Base-by-base conservation (phyloP, 2,888 invertebrate genomes). In the Trissolcus japonicus region DNA sequence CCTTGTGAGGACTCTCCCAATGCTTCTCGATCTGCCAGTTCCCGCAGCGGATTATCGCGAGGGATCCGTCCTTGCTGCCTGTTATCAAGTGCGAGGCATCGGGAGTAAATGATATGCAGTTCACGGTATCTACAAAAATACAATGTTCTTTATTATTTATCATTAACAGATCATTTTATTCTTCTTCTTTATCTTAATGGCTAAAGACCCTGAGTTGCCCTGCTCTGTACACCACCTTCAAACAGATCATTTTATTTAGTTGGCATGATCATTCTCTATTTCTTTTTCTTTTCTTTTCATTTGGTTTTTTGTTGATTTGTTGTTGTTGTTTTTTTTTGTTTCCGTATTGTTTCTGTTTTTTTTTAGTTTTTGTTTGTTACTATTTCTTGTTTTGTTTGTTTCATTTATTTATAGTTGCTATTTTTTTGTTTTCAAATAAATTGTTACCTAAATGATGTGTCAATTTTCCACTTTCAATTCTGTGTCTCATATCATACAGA, bases 1-100 rank as follows among this genome's bases (percentile, higher is more conserved):
- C 96, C 90, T 94, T 94, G 89, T 98, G 98, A 7, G 97, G 95
- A 83, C 94, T 93, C 54, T 92, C 91, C 95, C 95, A 96, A 55
- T 92, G 90, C 83, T 96, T 96, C 84, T 97, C 95, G 71, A 95
- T 90, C 86, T 94, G 93, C 98, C 98, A 98, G 83, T 93, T 95
- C 6, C 94, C 95, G 46, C 94, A 92, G 81, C 95, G 92, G 80
- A 95, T 94, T 9, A 97, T 93, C 57, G 94, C 93, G 80, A 98
- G 92, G 4, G 92, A 92, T 0, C 97, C 96, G 90, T 98, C 98
- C 80, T 94, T 93, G 86, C 96, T 95, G 1, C 94, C 95, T 59
- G 95, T 95, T 19, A 98, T 91, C 57, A 98, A 86, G 89, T 97
- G 96, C 0, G 94, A 93, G 4, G 93, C 92, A 82, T 93, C 93